Evolutionary conservation across 2,888 invertebrate genomes (phyloP), one percentile per base, ranked within the genome.

Genomic region (Dynastes maya): DNA sequence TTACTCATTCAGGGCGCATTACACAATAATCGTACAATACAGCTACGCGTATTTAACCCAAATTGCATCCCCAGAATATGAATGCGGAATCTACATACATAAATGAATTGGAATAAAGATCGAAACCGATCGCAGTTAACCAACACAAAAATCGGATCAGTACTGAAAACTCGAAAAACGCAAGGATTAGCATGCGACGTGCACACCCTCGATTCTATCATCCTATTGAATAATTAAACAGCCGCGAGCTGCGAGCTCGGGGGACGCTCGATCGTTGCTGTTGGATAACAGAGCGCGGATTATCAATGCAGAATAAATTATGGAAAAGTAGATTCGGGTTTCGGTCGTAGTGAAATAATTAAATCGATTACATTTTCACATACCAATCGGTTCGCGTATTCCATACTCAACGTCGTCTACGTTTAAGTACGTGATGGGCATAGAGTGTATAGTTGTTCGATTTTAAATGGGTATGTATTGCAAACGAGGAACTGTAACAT

Each of bases 281-380:
- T 67, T 67, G 45, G 22, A 67, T 67, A 67, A 67, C 67, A 40
- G 40, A 45, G 45, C 67, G 16, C 16, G 55, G 6, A 49, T 72
- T 72, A 72, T 58, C 58, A 37, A 55, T 58, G 37, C 71, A 72
- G 71, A 58, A 58, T 72, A 58, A 32, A 37, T 72, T 40, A 40
- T 37, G 8, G 37, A 58, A 72, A 72, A 72, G 71, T 72, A 72
- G 71, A 72, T 72, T 72, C 71, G 71, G 71, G 71, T 16, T 72
- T 72, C 37, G 55, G 27, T 27, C 16, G 51, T 16, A 71, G 37
- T 40, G 32, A 55, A 71, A 40, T 67, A 67, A 68, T 51, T 68
- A 49, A 68, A 68, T 51, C 68, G 68, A 68, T 51, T 68, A 68
- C 49, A 65, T 68, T 68, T 40, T 65, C 63, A 32, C 27, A 32